Evolutionary conservation across 1,140 invertebrate species (phyloP).

Genomic region (Ostrea denselamellosa): DNA sequence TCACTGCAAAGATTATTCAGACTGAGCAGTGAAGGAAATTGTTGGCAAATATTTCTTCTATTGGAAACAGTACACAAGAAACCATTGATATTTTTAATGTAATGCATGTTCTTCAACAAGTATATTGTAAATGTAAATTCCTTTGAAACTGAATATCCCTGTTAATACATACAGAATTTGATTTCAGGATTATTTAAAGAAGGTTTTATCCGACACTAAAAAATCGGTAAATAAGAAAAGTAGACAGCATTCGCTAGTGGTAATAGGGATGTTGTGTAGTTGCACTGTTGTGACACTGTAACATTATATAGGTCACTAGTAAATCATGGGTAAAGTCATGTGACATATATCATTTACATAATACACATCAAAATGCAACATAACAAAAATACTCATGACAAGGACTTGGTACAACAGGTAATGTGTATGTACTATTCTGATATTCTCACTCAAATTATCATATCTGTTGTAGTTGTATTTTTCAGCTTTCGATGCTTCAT

Average conservation of each 20-base stretch:
- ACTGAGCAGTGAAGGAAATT: neutral
- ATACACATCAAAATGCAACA: too few relatives aligned
- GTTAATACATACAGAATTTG: constrained; percentile 15
- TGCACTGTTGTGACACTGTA: constrained; percentile 32
- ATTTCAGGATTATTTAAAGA: constrained; percentile 43
- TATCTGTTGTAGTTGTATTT: too few relatives aligned
- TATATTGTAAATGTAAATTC: too few relatives aligned
- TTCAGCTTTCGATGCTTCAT: too few relatives aligned
- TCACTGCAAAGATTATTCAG: constrained; percentile 21
- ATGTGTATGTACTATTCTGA: too few relatives aligned
- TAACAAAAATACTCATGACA: neutral
- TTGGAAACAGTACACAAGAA: neutral
- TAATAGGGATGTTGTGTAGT: neutral
- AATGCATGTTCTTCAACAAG: too few relatives aligned
- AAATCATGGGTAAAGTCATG: constrained; percentile 16
- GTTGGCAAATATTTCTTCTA: neutral
- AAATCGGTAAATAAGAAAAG: neutral
- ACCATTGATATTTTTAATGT: too few relatives aligned
- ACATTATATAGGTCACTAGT: constrained; percentile 2
- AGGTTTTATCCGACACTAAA: constrained; percentile 7
- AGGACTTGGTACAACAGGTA: neutral
- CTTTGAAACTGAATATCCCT: neutral
- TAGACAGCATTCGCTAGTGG: constrained; percentile 12
- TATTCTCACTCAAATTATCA: too few relatives aligned
- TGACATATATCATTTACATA: neutral